Evolutionary conservation across 2,797 vertebrate species (phyloP).

Genomic region (Halcyon leucocephala): DNA sequence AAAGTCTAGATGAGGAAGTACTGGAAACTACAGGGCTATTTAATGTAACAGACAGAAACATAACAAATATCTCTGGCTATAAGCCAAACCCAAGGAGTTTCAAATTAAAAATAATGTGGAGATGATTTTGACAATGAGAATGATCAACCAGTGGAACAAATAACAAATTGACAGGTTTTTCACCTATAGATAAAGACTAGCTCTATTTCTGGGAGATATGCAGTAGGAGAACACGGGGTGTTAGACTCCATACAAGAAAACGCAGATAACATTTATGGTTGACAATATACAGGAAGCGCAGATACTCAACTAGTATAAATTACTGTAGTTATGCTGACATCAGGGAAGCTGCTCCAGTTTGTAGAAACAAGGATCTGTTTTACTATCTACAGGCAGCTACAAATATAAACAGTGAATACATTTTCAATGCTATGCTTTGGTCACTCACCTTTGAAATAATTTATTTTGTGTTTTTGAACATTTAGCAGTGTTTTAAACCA

Average conservation of each 20-base stretch:
- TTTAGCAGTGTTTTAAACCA: not conserved
- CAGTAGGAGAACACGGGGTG: not conserved
- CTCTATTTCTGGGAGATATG: not conserved
- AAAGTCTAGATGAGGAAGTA: not conserved
- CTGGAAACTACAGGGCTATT: not conserved
- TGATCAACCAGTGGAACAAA: not conserved
- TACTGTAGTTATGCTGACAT: not conserved
- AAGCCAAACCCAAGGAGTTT: not conserved
- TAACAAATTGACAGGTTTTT: not conserved
- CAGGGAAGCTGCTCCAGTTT: not conserved
- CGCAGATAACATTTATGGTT: slow-evolving; percentile 2
- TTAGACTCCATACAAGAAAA: not conserved
- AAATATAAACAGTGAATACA: not conserved
- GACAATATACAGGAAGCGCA: not conserved
- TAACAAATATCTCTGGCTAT: not conserved
- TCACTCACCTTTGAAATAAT: not conserved
- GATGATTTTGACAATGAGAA: not conserved
- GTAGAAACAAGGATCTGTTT: not conserved
- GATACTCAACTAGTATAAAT: slow-evolving; percentile 4
- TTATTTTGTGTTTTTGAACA: not conserved
- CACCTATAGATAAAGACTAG: not conserved
- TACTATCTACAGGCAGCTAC: not conserved
- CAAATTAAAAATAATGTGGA: not conserved
- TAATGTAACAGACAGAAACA: not conserved
- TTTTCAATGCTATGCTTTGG: not conserved